phyloP scores from a whole-genome alignment of 35 echinoderm and acorn worm genomes.

The Lytechinus variegatus region DNA sequence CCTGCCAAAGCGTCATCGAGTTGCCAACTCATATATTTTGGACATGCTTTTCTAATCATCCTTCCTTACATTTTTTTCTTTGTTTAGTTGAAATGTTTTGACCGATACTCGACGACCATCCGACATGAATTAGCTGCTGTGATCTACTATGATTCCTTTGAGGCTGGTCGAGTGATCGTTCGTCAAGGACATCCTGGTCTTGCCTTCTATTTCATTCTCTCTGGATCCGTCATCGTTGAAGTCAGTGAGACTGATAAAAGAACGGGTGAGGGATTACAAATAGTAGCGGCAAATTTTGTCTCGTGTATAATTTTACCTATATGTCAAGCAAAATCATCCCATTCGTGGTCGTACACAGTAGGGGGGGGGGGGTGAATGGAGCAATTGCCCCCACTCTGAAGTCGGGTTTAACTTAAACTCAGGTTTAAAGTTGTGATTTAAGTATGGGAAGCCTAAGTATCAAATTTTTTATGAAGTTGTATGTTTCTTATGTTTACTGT shows the following conservation, averaged over 20 bases:
- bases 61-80: background rate
- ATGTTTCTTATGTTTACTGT: no score
- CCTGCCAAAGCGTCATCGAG: no score
- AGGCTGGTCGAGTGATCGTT: constrained; percentile 89
- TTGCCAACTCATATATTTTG: no score
- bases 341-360: background rate
- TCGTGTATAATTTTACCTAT: no score
- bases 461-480: no score
- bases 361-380: background rate
- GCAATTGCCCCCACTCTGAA: no score
- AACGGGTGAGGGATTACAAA: constrained; percentile 50
- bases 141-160: constrained; percentile 87
- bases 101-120: constrained; percentile 71
- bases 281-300: background rate
- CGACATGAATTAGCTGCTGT: constrained; percentile 75
- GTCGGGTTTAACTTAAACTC: no score
- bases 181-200: constrained; percentile 89
- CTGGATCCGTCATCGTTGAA: constrained; percentile 75
- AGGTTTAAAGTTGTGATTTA: no score
- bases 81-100: constrained; percentile 85
- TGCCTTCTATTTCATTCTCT: constrained; percentile 91
- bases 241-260: constrained; percentile 79
- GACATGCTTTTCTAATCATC: no score
- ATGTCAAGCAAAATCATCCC: background rate
- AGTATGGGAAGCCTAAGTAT: no score